Conservation (phyloP, 64 coral and sea anemone genomes). For the Hydrozoanthus tunicans region DNA sequence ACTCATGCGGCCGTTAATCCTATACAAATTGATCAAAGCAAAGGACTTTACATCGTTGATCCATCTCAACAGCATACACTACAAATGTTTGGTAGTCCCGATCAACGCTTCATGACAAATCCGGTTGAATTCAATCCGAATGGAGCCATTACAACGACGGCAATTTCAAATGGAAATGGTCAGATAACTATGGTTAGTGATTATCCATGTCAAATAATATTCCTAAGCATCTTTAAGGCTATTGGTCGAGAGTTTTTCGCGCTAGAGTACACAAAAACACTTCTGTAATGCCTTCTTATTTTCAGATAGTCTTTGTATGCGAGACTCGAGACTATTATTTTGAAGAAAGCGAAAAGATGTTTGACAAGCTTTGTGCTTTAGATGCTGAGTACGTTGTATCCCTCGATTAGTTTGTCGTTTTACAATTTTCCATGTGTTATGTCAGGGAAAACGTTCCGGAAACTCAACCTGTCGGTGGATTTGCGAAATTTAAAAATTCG, state of each 20-base stretch:
- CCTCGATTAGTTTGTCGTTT: slow-evolving; percentile 34
- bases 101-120: slow-evolving; percentile 95
- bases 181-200: slow-evolving; percentile 97
- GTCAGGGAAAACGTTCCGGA: slow-evolving; percentile 69
- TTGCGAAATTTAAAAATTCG: slow-evolving; percentile 98
- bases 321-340: not conserved
- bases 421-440: slow-evolving; percentile 35
- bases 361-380: not conserved
- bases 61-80: slow-evolving; percentile 92
- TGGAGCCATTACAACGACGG: slow-evolving; percentile 85
- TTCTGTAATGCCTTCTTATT: not conserved
- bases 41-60: slow-evolving; percentile 98
- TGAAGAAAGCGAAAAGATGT: not conserved
- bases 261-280: slow-evolving; percentile 56
- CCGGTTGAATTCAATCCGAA: slow-evolving; percentile 91
- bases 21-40: slow-evolving; percentile 91
- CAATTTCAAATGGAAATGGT: slow-evolving; percentile 89
- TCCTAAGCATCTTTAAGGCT: slow-evolving; percentile 33
- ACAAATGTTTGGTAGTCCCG: slow-evolving; percentile 95
- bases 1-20: slow-evolving; percentile 92
- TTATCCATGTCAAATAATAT: slow-evolving; percentile 13
- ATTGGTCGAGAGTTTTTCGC: slow-evolving; percentile 55
- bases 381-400: not conserved
- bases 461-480: slow-evolving; percentile 80
- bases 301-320: slow-evolving; percentile 51